These are phyloP conservation scores for Phymanthus crucifer DNA, from an alignment of 92 coral and sea anemone species.

Conservation along the genomic window DNA sequence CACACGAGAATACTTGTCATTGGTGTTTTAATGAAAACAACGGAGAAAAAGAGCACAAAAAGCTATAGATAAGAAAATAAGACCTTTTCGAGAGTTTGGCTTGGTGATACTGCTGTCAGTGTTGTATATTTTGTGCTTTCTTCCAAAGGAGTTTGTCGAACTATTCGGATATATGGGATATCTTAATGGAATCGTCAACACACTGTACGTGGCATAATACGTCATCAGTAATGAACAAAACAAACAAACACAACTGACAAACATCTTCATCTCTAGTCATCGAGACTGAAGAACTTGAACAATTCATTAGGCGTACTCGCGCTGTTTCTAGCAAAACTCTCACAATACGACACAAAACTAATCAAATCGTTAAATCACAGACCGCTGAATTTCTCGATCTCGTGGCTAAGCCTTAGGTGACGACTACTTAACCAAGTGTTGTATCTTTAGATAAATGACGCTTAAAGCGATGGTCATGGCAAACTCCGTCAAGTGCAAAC, in stretches of 20 bases:
- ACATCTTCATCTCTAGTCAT: not conserved
- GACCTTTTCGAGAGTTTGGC: not conserved
- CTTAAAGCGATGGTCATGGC: not conserved
- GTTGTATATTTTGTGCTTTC: not conserved
- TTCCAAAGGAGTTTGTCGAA: not conserved
- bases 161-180: not conserved
- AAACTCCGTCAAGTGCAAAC: not conserved
- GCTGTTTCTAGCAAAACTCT: not conserved
- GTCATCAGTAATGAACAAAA: not conserved
- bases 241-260: not conserved
- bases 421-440: not conserved
- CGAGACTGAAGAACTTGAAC: not conserved
- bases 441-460: not conserved
- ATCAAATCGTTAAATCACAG: not conserved
- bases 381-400: not conserved
- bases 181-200: not conserved
- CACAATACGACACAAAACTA: not conserved
- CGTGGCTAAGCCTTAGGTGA: not conserved
- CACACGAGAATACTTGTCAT: not conserved
- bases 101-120: not conserved
- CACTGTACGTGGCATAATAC: not conserved
- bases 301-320: not conserved
- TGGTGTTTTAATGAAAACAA: not conserved
- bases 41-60: not conserved
- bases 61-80: not conserved